Base-by-base conservation (phyloP, 2,113 vertebrate species). In the Oostethus manadensis region DNA sequence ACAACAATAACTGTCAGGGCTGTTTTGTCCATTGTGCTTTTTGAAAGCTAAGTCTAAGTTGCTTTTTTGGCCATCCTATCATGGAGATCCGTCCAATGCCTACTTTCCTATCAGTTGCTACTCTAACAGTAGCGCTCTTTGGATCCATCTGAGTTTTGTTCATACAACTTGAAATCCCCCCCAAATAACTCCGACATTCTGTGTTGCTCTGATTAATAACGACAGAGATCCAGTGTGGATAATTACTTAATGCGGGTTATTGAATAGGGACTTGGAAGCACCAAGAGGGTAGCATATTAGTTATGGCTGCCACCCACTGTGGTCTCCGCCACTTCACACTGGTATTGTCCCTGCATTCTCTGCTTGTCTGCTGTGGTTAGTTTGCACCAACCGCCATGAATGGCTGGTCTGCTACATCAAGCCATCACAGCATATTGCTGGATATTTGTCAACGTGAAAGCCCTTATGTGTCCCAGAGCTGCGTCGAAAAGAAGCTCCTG, bases 301-400 rank as follows among this genome's bases (percentile, higher is more conserved):
- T 74, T 58, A 10, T 69, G 75, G 60, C 60, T 82, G 68, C 49
- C 43, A 45, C 58, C 20, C 38, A 56, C 47, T 23, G 60, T 14
- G 62, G 65, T 70, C 63, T 56, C 63, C 66, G 16, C 68, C 17
- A 58, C 70, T 82, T 80, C 44, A 71, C 72, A 70, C 59, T 60
- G 1, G 71, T 64, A 74, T 76, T 46, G 29, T 14, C 14, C 8
- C 35, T 11, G 11, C 53, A n/a, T 26, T 26, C 42, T 43, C 47
- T 62, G 55, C 53, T 35, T 38, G 42, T 58, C 60, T 58, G 49
- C 64, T 66, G 64, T 68, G 48, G 74, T 60, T 58, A 58, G 59
- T 61, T 60, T 5, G 22, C 59, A 29, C 45, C 47, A 47, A 42
- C 58, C n/a, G 35, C 55, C 11, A 10, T 43, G 23, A 53, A 14